These are phyloP conservation scores for Chrysotoxum bicinctum DNA, from an alignment of 2,888 invertebrate genomes.

Conservation along the genomic window DNA sequence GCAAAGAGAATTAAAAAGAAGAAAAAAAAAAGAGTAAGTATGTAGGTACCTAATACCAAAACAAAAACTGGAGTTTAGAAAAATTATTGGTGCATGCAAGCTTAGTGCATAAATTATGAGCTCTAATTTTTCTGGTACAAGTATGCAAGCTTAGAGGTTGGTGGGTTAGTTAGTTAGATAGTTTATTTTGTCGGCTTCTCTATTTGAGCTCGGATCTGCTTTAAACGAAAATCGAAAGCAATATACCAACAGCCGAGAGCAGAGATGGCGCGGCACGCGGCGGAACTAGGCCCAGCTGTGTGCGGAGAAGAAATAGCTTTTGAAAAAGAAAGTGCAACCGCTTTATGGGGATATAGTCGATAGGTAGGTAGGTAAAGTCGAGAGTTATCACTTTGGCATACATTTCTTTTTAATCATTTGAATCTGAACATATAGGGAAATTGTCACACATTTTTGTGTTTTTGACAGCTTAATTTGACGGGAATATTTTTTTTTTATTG, in stretches of 20 bases:
- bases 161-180: slow-evolving; percentile 17
- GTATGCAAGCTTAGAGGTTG: slow-evolving; percentile 2
- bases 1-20: slow-evolving; percentile 25
- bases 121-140: slow-evolving; percentile 52
- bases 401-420: slow-evolving; percentile 18
- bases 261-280: neutral
- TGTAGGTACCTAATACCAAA: neutral
- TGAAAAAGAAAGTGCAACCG: slow-evolving; percentile 70
- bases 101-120: slow-evolving; percentile 70
- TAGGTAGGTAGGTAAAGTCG: neutral
- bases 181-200: slow-evolving; percentile 16
- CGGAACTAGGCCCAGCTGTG: neutral
- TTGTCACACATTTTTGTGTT: slow-evolving; percentile 15
- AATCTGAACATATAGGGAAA: slow-evolving; percentile 24
- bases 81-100: slow-evolving; percentile 74
- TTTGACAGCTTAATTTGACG: slow-evolving; percentile 26
- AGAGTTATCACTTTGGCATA: slow-evolving; percentile 34
- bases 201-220: slow-evolving; percentile 56
- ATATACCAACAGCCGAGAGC: neutral
- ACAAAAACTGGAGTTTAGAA: slow-evolving; percentile 50
- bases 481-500: neutral
- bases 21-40: slow-evolving; percentile 33
- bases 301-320: slow-evolving; percentile 30
- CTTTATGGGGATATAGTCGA: neutral
- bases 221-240: slow-evolving; percentile 72